A percentile compares a stretch with the other conserved stretches of the same genome.
These are phyloP conservation scores for Triplophysa siluroides DNA, from an alignment of 2,113 vertebrate genomes.

Conservation along the genomic window DNA sequence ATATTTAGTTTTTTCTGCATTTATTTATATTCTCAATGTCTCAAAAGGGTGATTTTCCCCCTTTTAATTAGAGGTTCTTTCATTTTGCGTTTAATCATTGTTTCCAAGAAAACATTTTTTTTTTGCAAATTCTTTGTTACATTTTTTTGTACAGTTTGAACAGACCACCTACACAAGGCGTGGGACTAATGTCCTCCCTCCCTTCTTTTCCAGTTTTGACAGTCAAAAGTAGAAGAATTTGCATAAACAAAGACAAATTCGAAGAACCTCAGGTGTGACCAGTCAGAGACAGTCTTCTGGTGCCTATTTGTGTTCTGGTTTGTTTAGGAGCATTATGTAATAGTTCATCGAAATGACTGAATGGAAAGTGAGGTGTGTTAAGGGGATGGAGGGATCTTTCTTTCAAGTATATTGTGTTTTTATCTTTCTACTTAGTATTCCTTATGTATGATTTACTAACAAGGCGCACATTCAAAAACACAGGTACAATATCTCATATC, in stretches of 20 bases:
- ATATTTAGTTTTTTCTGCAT: too few species aligned
- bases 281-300: background rate
- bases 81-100: too few species aligned
- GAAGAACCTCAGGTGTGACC: background rate
- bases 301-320: constrained; percentile 5
- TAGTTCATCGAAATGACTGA: background rate
- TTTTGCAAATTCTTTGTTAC: background rate
- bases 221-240: constrained; percentile 5
- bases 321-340: constrained; percentile 1
- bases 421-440: background rate
- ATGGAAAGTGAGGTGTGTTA: background rate
- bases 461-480: too few species aligned
- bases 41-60: too few species aligned
- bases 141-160: background rate
- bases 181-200: background rate
- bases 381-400: background rate
- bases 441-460: too few species aligned
- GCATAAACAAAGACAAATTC: constrained; percentile 4
- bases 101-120: too few species aligned
- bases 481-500: too few species aligned
- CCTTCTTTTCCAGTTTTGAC: background rate
- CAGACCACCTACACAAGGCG: background rate
- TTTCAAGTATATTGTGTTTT: background rate
- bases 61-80: too few species aligned
- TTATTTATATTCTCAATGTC: too few species aligned